phyloP scores from a whole-genome alignment of 2,113 vertebrate species.

The Tonatia bakeri region DNA sequence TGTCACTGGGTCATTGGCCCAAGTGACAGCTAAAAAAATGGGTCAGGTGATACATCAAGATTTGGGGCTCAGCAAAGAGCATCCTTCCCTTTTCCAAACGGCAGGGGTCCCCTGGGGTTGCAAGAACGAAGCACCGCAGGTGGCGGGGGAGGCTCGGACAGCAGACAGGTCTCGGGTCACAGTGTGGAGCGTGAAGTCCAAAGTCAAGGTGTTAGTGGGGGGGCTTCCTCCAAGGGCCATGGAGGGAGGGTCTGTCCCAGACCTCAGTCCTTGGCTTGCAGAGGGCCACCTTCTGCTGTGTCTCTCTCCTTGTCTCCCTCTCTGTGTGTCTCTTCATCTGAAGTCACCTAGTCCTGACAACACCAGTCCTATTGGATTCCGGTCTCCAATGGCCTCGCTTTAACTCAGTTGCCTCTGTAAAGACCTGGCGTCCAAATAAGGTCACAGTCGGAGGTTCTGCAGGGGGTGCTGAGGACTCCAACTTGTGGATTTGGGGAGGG shows the following conservation, averaged over 20 bases:
- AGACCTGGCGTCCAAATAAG: not conserved
- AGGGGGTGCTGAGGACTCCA: not conserved
- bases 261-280: not conserved
- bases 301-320: not conserved
- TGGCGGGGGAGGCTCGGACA: not conserved
- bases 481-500: not conserved
- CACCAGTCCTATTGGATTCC: not conserved
- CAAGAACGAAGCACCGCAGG: too few relatives aligned
- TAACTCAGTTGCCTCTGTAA: not conserved
- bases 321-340: rapidly evolving
- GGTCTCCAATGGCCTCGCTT: not conserved
- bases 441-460: not conserved
- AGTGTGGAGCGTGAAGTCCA: not conserved
- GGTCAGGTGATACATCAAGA: not conserved
- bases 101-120: not conserved
- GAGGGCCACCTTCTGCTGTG: rapidly evolving
- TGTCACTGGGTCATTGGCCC: not conserved
- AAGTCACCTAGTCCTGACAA: not conserved
- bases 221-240: not conserved
- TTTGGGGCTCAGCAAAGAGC: not conserved
- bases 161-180: not conserved
- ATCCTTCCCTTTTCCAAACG: too few relatives aligned
- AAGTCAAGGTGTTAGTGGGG: not conserved
- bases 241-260: rapidly evolving
- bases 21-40: not conserved